These are phyloP conservation scores for Athalia cordata DNA, from an alignment of 2,888 invertebrate genomes.

Conservation along the genomic window DNA sequence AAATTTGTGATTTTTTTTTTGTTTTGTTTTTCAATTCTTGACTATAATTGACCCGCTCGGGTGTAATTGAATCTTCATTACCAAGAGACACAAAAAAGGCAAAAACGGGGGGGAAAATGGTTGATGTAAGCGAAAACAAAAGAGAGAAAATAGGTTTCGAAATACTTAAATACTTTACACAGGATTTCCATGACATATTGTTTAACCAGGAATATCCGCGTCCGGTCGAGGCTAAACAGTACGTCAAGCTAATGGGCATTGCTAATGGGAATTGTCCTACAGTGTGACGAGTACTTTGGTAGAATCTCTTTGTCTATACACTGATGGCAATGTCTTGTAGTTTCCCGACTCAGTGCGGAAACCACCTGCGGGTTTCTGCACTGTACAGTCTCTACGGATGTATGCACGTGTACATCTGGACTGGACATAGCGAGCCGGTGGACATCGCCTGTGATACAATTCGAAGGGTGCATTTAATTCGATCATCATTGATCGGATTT, in stretches of 20 bases:
- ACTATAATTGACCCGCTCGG: too few species aligned
- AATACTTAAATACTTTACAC: neutral
- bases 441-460: neutral
- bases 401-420: neutral
- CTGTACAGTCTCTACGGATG: neutral
- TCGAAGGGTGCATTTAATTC: too few species aligned
- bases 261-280: slow-evolving; percentile 31
- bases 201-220: neutral
- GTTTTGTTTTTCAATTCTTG: too few species aligned
- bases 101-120: too few species aligned
- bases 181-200: slow-evolving; percentile 10
- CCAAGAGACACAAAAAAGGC: too few species aligned
- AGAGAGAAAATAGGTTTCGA: too few species aligned
- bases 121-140: too few species aligned
- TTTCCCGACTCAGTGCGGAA: slow-evolving; percentile 68
- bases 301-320: neutral
- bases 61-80: too few species aligned
- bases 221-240: slow-evolving; percentile 26
- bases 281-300: neutral
- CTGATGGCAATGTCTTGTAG: slow-evolving; percentile 73
- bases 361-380: slow-evolving; percentile 63
- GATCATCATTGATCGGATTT: too few species aligned
- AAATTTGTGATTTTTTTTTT: too few species aligned
- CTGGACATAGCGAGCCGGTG: neutral
- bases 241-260: slow-evolving; percentile 9